Base-by-base conservation (phyloP, 2,888 invertebrate genomes). In the Lochmaea capreae region DNA sequence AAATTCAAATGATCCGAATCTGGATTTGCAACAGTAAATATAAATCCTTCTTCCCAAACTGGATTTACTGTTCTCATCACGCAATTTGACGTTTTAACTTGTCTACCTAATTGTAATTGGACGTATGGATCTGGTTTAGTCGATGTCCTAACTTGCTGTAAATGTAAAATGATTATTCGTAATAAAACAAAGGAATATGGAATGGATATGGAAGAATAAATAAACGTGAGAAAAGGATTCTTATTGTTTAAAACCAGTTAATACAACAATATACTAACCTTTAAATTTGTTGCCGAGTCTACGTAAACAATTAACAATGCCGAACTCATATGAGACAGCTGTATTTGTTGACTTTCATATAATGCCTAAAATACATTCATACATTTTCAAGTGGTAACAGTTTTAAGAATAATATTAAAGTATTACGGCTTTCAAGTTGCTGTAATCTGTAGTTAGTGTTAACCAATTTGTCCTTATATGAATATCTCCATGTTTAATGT, bases 1-100 rank as follows among this genome's bases (percentile, higher is more conserved):
- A 98, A 88, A 78, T 94, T 93, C 22, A 98, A 85, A 42, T 93
- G 92, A 84, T 97, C 96, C 33, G 94, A 93, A 84, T 96, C 95
- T 0, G 98, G 97, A 89, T 98, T 96, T 79, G 92, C 91, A 5
- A 98, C 94, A 57, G 98, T 91, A 89, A 97, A 98, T 6, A 95
- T 93, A 87, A 97, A 97, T 5, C 97, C 96, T 85, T 97, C 94
- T 87, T 98, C 97, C 92, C 95, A 99, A 67, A 97, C 94, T 0
- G 98, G 98, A 83, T 95, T 93, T 79, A 93, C 93, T 0, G 95
- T 95, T 79, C 95, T 90, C 89, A 93, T 90, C 79, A 92, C 91
- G 42, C 93, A 92, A 12, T 89, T 89, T 0, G 94, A 93, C 85
- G 92, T 92, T 84, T 93, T 91, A 0, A 90, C 91, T 82, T 92